These are phyloP conservation scores for Pammene aurita DNA, from an alignment of 2,888 invertebrate species.

Conservation along the genomic window DNA sequence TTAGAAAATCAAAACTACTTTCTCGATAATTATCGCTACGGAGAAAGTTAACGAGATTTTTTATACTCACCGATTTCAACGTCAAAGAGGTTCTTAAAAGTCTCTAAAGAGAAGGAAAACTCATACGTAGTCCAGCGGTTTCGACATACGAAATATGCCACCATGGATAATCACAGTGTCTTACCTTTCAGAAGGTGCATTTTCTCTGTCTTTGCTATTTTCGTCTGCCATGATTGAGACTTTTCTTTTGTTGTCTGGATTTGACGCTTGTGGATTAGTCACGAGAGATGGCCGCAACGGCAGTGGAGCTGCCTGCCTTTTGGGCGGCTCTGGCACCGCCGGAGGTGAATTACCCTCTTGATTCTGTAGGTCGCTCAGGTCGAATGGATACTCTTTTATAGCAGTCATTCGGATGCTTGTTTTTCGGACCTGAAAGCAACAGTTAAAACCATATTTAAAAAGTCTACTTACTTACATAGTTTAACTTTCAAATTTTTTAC, in stretches of 20 bases:
- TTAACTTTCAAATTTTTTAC: too few species aligned
- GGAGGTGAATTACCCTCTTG: slow-evolving; percentile 52
- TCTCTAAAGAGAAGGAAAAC: too few species aligned
- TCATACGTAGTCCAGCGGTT: too few species aligned
- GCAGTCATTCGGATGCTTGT: slow-evolving; percentile 81
- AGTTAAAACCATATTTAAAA: slow-evolving; percentile 5
- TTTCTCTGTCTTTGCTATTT: slow-evolving; percentile 84
- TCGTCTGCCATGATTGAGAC: slow-evolving; percentile 86
- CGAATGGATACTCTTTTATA: slow-evolving; percentile 81
- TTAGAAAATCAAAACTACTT: too few species aligned
- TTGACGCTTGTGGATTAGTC: slow-evolving; percentile 47
- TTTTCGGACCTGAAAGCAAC: slow-evolving; percentile 72
- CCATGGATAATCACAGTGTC: too few species aligned
- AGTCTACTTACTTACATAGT: neutral
- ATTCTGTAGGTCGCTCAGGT: slow-evolving; percentile 73
- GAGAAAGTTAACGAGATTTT: too few species aligned
- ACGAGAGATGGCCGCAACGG: slow-evolving; percentile 41
- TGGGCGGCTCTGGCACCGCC: slow-evolving; percentile 42
- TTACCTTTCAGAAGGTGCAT: slow-evolving; percentile 85
- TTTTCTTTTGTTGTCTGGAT: slow-evolving; percentile 79
- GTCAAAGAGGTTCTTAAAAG: too few species aligned
- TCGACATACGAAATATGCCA: too few species aligned
- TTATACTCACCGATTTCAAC: too few species aligned
- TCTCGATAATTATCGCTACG: too few species aligned
- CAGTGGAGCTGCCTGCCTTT: slow-evolving; percentile 39